A percentile compares a stretch with the other conserved stretches of the same genome.
Conservation (phyloP, 2,113 vertebrate species). For the Cyphomyrus plagiostoma region DNA sequence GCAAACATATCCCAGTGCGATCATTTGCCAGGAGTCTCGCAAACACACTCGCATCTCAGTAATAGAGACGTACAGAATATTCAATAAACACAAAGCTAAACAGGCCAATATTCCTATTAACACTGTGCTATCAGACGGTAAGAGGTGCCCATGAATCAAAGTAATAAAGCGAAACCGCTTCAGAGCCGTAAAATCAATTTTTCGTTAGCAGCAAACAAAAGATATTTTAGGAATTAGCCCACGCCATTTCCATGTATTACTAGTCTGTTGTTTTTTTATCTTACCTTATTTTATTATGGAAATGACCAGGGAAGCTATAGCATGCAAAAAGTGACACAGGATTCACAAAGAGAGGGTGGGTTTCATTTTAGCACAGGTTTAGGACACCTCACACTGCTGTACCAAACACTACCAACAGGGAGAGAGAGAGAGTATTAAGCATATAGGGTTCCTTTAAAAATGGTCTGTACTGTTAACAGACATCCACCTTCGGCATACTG, state of each 20-base stretch:
- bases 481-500: background rate
- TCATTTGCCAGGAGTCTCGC: background rate
- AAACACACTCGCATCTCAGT: background rate
- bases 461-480: background rate
- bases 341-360: background rate
- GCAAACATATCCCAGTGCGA: background rate
- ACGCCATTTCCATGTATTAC: background rate
- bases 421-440: background rate
- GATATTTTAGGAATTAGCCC: background rate
- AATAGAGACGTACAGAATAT: conserved; percentile 15
- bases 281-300: background rate
- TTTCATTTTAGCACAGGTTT: background rate
- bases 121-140: background rate
- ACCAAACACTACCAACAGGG: background rate
- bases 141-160: background rate
- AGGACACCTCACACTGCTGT: background rate
- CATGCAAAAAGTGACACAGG: background rate
- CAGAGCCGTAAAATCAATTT: background rate
- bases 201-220: background rate
- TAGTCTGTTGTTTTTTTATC: background rate
- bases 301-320: background rate
- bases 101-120: background rate
- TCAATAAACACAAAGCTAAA: background rate
- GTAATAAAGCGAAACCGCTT: background rate
- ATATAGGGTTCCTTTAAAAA: background rate